Conservation (phyloP, 2,113 vertebrate genomes). For the Bagarius yarrelli region DNA sequence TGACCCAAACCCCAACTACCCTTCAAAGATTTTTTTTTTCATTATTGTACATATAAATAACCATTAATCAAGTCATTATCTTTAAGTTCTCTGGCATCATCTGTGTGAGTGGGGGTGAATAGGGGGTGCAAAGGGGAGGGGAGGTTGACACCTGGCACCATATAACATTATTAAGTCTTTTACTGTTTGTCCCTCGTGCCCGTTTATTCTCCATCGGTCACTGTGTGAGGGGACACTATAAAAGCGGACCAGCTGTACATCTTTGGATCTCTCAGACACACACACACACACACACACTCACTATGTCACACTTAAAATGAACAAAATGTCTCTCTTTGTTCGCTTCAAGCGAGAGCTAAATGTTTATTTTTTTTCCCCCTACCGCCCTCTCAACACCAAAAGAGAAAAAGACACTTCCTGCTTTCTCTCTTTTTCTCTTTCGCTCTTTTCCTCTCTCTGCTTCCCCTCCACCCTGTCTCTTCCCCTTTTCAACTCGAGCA, state of each 20-base stretch:
- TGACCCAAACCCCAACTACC: too few species aligned
- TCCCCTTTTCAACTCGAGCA: slow-evolving; percentile 43
- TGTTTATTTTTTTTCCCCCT: slow-evolving; percentile 60
- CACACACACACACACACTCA: slow-evolving; percentile 33
- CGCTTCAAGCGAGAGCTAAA: slow-evolving; percentile 39
- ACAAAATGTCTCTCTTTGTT: slow-evolving; percentile 48
- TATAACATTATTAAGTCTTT: slow-evolving; percentile 16
- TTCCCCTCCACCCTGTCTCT: slow-evolving; percentile 36
- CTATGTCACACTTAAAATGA: slow-evolving; percentile 37
- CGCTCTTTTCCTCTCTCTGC: not conserved
- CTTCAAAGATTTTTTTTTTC: too few species aligned
- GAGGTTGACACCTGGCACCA: slow-evolving; percentile 27
- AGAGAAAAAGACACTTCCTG: slow-evolving; percentile 58
- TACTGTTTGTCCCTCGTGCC: slow-evolving; percentile 5
- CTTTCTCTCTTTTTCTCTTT: slow-evolving; percentile 40
- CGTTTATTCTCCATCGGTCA: not conserved
- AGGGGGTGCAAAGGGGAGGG: not conserved
- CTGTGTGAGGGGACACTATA: slow-evolving; percentile 12
- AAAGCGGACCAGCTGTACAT: slow-evolving; percentile 22
- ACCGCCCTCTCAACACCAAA: slow-evolving; percentile 59
- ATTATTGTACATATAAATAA: too few species aligned
- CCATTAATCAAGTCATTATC: too few species aligned
- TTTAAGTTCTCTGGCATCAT: not conserved
- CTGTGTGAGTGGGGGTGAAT: not conserved
- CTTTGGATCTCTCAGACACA: not conserved